These are phyloP conservation scores for Ormyrus thymus DNA, from an alignment of 2,888 invertebrate genomes.

Conservation along the genomic window DNA sequence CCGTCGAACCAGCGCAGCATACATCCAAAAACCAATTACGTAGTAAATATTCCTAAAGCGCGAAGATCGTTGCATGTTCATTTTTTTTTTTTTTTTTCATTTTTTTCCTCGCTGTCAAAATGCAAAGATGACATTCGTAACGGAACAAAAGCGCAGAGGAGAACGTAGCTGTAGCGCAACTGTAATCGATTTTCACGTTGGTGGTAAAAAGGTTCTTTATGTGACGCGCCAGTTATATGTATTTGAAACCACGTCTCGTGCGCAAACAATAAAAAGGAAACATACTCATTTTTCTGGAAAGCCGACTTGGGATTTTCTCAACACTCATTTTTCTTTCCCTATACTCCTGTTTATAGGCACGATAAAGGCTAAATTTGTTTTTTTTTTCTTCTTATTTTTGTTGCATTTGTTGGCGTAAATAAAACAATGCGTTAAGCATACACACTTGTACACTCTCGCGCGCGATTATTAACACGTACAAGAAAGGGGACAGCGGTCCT, in stretches of 20 bases:
- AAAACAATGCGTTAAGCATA: slow-evolving; percentile 51
- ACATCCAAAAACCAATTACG: slow-evolving; percentile 21
- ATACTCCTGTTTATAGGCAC: slow-evolving; percentile 63
- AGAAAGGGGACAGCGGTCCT: slow-evolving; percentile 49
- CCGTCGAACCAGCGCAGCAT: slow-evolving; percentile 42
- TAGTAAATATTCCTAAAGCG: slow-evolving; percentile 35
- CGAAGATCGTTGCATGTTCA: slow-evolving; percentile 23
- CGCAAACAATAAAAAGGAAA: slow-evolving; percentile 20
- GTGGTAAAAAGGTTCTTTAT: no score
- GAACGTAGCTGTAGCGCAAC: not conserved
- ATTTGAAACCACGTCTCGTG: slow-evolving; percentile 6
- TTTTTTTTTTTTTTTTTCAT: not conserved
- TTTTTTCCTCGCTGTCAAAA: not conserved
- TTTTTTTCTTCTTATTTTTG: slow-evolving; percentile 52
- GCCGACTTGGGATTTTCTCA: slow-evolving; percentile 26
- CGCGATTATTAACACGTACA: slow-evolving; percentile 27
- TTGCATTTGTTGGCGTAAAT: slow-evolving; percentile 66
- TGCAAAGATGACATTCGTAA: slow-evolving; percentile 9
- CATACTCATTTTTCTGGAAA: slow-evolving; percentile 26
- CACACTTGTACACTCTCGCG: slow-evolving; percentile 22
- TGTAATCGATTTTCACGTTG: no score
- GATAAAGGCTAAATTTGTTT: slow-evolving; percentile 65
- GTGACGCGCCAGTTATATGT: not conserved
- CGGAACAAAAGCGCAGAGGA: not conserved
- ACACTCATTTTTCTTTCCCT: slow-evolving; percentile 48